Conservation (phyloP, 1,140 invertebrate species). For the Tribolium madens region DNA sequence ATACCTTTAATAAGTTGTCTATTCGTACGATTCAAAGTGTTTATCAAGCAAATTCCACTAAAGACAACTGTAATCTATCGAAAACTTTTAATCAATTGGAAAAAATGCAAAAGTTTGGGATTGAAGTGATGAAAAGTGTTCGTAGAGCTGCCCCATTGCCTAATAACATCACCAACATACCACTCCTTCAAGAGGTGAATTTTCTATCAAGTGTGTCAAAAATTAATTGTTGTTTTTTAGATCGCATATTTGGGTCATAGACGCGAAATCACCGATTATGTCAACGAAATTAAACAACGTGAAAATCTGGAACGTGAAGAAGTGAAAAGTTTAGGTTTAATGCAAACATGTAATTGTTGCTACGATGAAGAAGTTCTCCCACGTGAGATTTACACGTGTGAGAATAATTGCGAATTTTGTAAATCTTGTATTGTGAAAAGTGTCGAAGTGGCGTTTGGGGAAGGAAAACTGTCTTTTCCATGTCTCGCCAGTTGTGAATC, state of each 20-base stretch:
- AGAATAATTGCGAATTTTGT: constrained; percentile 73
- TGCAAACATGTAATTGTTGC: constrained; percentile 71
- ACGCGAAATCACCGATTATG: constrained; percentile 64
- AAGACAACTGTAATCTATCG: constrained; percentile 50
- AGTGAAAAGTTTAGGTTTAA: constrained; percentile 59
- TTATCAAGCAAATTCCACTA: neutral
- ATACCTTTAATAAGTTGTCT: neutral
- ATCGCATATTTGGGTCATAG: constrained; percentile 69
- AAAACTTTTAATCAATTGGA: constrained; percentile 50
- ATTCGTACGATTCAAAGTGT: neutral
- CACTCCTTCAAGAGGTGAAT: constrained; percentile 68
- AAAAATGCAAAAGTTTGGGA: neutral
- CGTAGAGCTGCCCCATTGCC: constrained; percentile 46
- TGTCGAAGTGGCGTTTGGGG: constrained; percentile 68
- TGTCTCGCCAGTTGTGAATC: constrained; percentile 68
- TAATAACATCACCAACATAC: constrained; percentile 61
- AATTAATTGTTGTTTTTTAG: constrained; percentile 58
- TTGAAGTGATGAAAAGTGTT: constrained; percentile 54
- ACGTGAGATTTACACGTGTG: constrained; percentile 71
- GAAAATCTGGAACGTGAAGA: constrained; percentile 60
- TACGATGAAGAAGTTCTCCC: constrained; percentile 72
- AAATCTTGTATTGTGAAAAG: constrained; percentile 69
- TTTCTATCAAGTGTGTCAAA: no score
- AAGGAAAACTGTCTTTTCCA: constrained; percentile 68
- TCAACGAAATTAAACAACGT: constrained; percentile 58